Evolutionary conservation across 2,113 vertebrate genomes (phyloP).

Genomic region (Panthera leo): DNA sequence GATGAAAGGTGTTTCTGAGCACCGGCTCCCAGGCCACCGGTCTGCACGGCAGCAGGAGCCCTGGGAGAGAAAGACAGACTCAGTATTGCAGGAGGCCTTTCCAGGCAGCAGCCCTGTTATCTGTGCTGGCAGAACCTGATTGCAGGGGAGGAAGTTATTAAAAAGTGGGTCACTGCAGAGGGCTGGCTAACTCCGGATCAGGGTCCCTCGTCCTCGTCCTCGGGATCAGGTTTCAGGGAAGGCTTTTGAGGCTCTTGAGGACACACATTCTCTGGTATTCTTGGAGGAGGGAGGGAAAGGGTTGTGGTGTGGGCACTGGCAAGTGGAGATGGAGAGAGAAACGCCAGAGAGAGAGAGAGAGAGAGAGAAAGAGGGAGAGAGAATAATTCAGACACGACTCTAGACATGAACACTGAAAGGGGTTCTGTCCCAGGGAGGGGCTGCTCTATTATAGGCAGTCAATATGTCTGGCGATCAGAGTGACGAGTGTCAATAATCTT

Average conservation of each 20-base stretch:
- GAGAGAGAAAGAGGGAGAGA: not conserved
- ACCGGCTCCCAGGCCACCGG: not conserved
- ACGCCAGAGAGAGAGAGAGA: not conserved
- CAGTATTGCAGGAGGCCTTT: not conserved
- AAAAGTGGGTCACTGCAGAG: conserved; percentile 7
- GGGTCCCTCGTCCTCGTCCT: not conserved
- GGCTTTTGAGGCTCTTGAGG: not conserved
- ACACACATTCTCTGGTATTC: not conserved
- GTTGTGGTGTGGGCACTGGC: not conserved
- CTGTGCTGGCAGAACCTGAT: not conserved
- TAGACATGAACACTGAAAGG: not conserved
- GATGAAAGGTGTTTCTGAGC: not conserved
- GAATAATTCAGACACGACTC: not conserved
- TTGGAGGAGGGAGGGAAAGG: not conserved
- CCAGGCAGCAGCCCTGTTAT: not conserved
- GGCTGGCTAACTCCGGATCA: not conserved
- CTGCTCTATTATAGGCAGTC: not conserved
- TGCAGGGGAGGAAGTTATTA: conserved; percentile 13
- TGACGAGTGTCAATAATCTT: not conserved
- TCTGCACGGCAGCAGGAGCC: not conserved
- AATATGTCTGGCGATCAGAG: not conserved
- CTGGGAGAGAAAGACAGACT: not conserved
- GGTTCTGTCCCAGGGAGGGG: not conserved
- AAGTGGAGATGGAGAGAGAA: not conserved
- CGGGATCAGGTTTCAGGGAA: not conserved